phyloP scores from a whole-genome alignment of 2,797 vertebrate species.

The Phrynocephalus forsythii region DNA sequence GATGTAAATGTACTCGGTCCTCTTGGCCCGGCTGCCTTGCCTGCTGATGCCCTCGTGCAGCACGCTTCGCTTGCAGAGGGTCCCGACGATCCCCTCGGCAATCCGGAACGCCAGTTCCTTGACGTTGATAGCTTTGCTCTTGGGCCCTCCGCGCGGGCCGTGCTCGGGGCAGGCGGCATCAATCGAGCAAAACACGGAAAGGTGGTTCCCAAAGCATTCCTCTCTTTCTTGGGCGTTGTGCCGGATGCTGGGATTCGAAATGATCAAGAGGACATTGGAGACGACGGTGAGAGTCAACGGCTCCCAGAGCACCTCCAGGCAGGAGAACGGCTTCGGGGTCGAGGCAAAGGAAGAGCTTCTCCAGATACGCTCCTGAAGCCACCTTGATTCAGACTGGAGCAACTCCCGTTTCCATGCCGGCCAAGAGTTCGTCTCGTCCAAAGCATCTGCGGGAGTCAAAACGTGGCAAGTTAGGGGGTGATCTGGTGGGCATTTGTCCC shows the following conservation, averaged over 20 bases:
- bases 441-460: constrained; percentile 7
- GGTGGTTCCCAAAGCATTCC: not conserved
- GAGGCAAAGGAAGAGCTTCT: not conserved
- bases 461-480: too few relatives aligned
- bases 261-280: constrained; percentile 2
- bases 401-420: constrained; percentile 13
- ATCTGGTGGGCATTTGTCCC: too few relatives aligned
- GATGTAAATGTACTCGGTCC: not conserved
- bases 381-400: constrained; percentile 33
- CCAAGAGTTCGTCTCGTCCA: not conserved
- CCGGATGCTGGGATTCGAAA: not conserved
- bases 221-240: not conserved
- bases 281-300: constrained; percentile 20
- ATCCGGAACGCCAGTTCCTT: constrained; percentile 16
- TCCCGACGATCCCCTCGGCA: not conserved
- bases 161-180: constrained; percentile 10
- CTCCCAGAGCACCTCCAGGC: constrained; percentile 35
- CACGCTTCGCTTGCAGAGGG: constrained; percentile 3
- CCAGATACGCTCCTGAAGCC: constrained; percentile 32
- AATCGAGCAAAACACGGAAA: constrained; percentile 20
- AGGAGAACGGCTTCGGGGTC: not conserved
- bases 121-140: not conserved
- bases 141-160: not conserved
- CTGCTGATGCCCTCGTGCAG: not conserved
- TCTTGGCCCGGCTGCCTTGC: not conserved